These are phyloP conservation scores for Coleophora flavipennella DNA, from an alignment of 2,888 invertebrate species.

Conservation along the genomic window DNA sequence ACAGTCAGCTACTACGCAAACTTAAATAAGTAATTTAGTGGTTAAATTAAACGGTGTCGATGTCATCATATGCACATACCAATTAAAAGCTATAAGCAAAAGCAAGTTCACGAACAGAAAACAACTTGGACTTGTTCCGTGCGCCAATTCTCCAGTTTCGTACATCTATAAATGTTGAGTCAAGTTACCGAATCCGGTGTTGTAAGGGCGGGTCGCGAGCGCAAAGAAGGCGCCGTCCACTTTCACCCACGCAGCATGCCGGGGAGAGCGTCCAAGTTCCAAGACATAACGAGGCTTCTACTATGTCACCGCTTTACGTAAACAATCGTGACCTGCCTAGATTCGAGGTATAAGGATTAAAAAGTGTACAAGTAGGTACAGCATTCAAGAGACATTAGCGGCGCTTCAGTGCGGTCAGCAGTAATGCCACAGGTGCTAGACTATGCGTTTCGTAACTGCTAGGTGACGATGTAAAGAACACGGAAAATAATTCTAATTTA, in stretches of 20 bases:
- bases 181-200: constrained; percentile 32
- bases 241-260: constrained; percentile 37
- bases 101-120: background rate
- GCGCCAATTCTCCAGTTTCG: constrained; percentile 2
- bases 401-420: no score
- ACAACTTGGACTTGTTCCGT: constrained; percentile 2
- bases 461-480: background rate
- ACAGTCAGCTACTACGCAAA: no score
- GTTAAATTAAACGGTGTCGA: background rate
- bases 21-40: background rate
- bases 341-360: constrained; percentile 13
- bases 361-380: constrained; percentile 5
- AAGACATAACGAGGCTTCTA: constrained; percentile 7
- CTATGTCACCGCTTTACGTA: constrained; percentile 27
- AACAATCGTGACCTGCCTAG: constrained; percentile 28
- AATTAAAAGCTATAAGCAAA: background rate
- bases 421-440: no score
- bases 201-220: constrained; percentile 28
- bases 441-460: background rate
- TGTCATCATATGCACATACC: background rate
- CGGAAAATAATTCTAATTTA: background rate
- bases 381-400: constrained; percentile 1
- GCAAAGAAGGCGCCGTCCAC: constrained; percentile 26
- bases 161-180: constrained; percentile 13
- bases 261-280: constrained; percentile 13